Base-by-base conservation (phyloP, 2,113 vertebrate genomes). In the Myocastor coypus region DNA sequence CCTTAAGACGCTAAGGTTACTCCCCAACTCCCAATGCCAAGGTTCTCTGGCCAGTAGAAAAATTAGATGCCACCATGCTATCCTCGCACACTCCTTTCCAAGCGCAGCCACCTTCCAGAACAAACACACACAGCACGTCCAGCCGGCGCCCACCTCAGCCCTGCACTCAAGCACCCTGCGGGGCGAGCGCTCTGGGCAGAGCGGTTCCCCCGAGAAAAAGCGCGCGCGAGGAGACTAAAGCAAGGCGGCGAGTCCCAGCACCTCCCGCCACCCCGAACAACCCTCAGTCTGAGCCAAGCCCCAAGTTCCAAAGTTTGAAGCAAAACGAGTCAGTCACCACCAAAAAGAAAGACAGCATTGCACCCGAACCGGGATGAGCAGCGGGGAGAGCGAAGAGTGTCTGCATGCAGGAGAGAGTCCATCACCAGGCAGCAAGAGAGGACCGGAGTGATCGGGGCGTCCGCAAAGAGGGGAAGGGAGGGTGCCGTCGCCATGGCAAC, bases 401-500 rank as follows among this genome's bases (percentile, higher is more conserved):
- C 59, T 3, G 5, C 1, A 71, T 2, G 94, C 84, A 1, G 57
- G 40, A 64, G 64, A 92, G 85, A 85, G 91, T 34, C 96, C 96
- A 86, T 94, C 96, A 96, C 97, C 92, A 87, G 97, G 95, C 96
- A 87, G 90, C 1, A 5, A 55, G 46, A 69, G 52, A 88, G 86
- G 96, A 94, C 96, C 92, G 0, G 92, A 97, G 97, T 68, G 82
- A 28, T 89, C 83, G 1, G 66, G 97, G 96, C 94, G 88, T 77
- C 95, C 88, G 37, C 83, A 37, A 66, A 28, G 1, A 34, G 34
- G 11, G 46, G 16, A 42, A 32, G 78, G 71, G 84, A 68, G 86
- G 89, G 86, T 81, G 83, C 87, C 85, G 96, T 97, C 69, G 80
- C 95, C 93, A 94, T 96, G 96, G 96, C 97, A 97, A 97, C 98